Conservation (phyloP, 2,888 invertebrate genomes). For the Cosmopolites sordidus region DNA sequence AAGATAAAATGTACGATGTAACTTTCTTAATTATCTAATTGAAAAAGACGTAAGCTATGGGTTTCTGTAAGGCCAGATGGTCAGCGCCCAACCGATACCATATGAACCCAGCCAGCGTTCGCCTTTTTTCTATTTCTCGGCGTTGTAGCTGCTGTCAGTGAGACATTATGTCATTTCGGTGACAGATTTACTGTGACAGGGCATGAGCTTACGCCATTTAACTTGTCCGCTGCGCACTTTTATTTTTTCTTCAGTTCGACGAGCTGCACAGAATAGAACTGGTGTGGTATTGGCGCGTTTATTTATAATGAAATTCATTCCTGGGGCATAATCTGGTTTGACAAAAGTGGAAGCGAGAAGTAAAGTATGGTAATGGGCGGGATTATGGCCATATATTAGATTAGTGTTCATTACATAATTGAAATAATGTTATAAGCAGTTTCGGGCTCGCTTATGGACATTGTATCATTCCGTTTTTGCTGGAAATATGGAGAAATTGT, state of each 20-base stretch:
- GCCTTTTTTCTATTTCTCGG: not conserved
- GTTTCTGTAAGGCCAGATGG: constrained; percentile 4
- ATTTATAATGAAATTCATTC: no score
- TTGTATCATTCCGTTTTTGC: no score
- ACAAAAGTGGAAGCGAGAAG: no score
- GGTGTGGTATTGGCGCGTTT: no score
- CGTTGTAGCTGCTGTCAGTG: constrained; percentile 16
- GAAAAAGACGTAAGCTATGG: constrained; percentile 23
- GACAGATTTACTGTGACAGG: constrained; percentile 17
- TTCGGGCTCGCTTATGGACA: no score
- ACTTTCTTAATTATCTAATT: constrained; percentile 18
- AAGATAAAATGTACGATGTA: constrained; percentile 21
- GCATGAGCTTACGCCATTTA: constrained; percentile 5
- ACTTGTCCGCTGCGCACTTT: not conserved
- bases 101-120: constrained; percentile 17
- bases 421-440: no score
- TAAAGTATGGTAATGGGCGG: no score
- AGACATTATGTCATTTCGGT: constrained; percentile 17
- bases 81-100: constrained; percentile 8
- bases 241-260: not conserved
- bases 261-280: no score
- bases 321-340: no score
- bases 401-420: no score
- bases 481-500: no score
- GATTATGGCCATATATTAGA: no score